Evolutionary conservation across 2,888 invertebrate genomes (phyloP).

Genomic region (Tachystola acroxantha): DNA sequence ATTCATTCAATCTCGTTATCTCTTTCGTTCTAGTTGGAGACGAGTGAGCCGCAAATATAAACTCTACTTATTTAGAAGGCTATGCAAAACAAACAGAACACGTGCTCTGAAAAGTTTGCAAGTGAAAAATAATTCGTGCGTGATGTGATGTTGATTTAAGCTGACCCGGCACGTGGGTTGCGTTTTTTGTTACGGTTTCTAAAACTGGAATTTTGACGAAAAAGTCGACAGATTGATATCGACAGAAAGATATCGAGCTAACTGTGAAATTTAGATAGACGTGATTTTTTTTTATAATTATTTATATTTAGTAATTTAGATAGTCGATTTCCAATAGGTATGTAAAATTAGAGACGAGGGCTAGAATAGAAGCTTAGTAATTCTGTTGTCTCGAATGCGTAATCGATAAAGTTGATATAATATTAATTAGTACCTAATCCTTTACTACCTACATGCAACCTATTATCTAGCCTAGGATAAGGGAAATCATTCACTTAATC

Average conservation of each 20-base stretch:
- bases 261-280: conserved; percentile 3
- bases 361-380: no score
- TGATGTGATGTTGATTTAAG: conserved; percentile 50
- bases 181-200: conserved; percentile 44
- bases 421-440: no score
- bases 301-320: no score
- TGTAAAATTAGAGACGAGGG: no score
- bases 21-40: background rate
- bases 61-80: background rate
- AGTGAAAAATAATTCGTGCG: conserved; percentile 19
- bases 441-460: no score
- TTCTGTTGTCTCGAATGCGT: no score
- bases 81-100: background rate
- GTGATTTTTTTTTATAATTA: conserved; percentile 1
- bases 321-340: no score
- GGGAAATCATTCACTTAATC: no score
- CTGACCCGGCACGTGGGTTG: conserved; percentile 51
- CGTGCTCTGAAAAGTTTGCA: background rate
- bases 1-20: background rate
- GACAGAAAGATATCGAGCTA: no score
- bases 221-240: conserved; percentile 2
- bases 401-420: no score
- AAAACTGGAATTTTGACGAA: conserved; percentile 35
- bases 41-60: no score
- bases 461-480: no score